Evolutionary conservation across 1,140 invertebrate genomes (phyloP).

Genomic region (Pygmarrhopalites habei): DNA sequence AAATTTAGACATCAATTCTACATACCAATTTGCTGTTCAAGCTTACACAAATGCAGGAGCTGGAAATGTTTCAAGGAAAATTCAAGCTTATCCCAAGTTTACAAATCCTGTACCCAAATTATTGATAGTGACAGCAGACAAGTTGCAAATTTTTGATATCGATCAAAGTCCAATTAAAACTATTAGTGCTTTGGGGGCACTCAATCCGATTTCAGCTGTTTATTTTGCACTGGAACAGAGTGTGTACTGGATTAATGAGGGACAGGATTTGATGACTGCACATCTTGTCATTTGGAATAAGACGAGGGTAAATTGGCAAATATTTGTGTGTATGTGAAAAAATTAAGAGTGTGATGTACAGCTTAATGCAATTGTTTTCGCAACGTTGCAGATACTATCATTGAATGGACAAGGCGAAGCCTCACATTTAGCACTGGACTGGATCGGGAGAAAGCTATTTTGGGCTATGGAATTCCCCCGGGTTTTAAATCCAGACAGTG

Average conservation of each 20-base stretch:
- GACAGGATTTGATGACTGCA: slow-evolving; percentile 61
- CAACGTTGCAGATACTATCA: slow-evolving; percentile 54
- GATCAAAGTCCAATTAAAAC: slow-evolving; percentile 47
- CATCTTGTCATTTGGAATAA: slow-evolving; percentile 51
- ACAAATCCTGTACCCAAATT: slow-evolving; percentile 69
- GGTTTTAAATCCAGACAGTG: not conserved
- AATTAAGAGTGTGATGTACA: no score
- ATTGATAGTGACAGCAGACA: slow-evolving; percentile 60
- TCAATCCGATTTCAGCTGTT: slow-evolving; percentile 41
- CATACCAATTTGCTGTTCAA: slow-evolving; percentile 61
- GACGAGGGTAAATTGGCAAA: slow-evolving; percentile 50
- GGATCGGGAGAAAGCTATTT: slow-evolving; percentile 73
- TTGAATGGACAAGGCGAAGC: slow-evolving; percentile 9
- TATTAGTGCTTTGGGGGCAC: slow-evolving; percentile 37
- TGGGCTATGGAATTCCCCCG: slow-evolving; percentile 48
- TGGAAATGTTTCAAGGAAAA: slow-evolving; percentile 57
- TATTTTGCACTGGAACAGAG: slow-evolving; percentile 55
- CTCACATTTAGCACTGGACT: slow-evolving; percentile 51
- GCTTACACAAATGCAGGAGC: slow-evolving; percentile 68
- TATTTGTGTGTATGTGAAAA: no score
- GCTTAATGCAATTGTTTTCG: not conserved
- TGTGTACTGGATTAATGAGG: slow-evolving; percentile 74
- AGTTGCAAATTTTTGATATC: slow-evolving; percentile 63
- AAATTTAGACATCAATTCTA: slow-evolving; percentile 53
- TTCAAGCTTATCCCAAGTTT: slow-evolving; percentile 53